Evolutionary conservation across 2,113 vertebrate genomes (phyloP), one percentile per base, ranked within the genome.

Genomic region (Stegastes partitus): DNA sequence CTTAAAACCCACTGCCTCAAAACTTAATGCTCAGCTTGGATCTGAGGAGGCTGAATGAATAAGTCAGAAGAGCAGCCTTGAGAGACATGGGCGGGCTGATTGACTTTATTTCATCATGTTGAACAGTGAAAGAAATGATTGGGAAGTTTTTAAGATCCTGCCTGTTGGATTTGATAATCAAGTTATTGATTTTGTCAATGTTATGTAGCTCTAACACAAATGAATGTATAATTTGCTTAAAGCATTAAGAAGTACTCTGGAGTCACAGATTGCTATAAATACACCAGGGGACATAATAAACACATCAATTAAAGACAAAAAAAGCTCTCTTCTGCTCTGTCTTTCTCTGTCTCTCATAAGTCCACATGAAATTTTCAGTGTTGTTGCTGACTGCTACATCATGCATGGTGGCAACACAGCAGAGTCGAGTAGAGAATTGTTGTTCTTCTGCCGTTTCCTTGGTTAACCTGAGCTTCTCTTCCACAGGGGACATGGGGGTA

Each of bases 401-500:
- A 76, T 79, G 73, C 51, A 78, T 74, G 16, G 64, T 7, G 34
- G 37, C 47, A 21, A 73, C 50, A 50, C 64, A 55, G 65, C 65
- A 77, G 68, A 61, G 57, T 49, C 77, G 44, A 78, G 74, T 81
- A 53, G 22, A 71, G 61, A 62, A 76, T 59, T 55, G 31, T 73
- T 77, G 23, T 77, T 80, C 8, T 47, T 47, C 14, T 71, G 63
- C 72, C 71, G 21, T 72, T 81, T 83, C 42, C 63, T 87, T 18
- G 31, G 26, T 68, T 87, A 74, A 87, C 79, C 69, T 77, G 78
- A 68, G 66, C 64, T 39, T 84, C 19, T 80, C 68, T 79, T 88
- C 21, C 45, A 68, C 82, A 95, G 94, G 94, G 50, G 94, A 95
- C 78, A 95, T 95, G 94, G 94, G 94, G 34, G 94, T 95, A 56